phyloP scores from a whole-genome alignment of 2,113 vertebrate genomes.

The Gymnarchus niloticus region DNA sequence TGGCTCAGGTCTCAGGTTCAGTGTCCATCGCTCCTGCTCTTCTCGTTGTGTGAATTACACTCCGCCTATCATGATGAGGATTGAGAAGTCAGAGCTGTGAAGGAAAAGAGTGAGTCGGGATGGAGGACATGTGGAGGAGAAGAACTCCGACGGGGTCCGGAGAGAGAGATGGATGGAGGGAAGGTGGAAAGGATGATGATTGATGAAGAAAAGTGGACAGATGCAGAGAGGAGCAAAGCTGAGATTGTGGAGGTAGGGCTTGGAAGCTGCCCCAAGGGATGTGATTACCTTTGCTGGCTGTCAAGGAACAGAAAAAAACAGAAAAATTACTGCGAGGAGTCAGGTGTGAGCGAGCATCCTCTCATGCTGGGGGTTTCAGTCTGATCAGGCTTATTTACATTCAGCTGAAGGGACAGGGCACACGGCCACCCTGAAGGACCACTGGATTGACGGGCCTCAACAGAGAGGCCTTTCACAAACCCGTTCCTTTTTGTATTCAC shows the following conservation, averaged over 20 bases:
- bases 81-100: conserved; percentile 27
- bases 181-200: background rate
- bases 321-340: background rate
- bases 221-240: background rate
- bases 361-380: background rate
- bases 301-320: background rate
- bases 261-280: background rate
- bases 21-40: background rate
- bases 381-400: background rate
- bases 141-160: background rate
- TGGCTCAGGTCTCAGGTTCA: background rate
- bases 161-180: background rate
- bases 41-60: background rate
- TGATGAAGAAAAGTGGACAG: background rate
- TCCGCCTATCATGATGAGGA: background rate
- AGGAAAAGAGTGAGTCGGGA: conserved; percentile 26
- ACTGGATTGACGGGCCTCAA: background rate
- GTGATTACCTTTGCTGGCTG: background rate
- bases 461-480: conserved; percentile 15
- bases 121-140: background rate
- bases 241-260: background rate
- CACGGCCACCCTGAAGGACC: background rate
- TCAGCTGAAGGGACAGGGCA: background rate
- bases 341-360: background rate
- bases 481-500: background rate